phyloP scores from a whole-genome alignment of 2,797 vertebrate species.

The Cyclopterus lumpus region DNA sequence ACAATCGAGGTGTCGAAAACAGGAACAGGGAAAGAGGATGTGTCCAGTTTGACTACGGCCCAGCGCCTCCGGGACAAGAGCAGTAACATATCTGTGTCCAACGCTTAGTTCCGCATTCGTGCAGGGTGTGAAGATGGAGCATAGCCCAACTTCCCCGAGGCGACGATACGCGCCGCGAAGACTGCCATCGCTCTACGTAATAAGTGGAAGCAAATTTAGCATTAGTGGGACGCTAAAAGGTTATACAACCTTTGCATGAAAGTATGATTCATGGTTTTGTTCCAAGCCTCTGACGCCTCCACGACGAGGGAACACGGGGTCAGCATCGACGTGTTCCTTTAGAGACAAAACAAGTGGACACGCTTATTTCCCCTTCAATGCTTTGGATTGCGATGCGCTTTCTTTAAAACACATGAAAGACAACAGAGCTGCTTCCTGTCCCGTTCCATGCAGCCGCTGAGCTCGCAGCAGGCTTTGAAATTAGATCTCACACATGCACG shows the following conservation, averaged over 20 bases:
- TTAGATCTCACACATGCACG: conserved; percentile 5
- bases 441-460: neutral
- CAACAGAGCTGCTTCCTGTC: conserved; percentile 5
- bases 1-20: neutral
- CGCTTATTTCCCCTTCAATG: neutral
- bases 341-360: neutral
- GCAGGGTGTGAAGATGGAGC: conserved; percentile 13
- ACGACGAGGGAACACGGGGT: neutral
- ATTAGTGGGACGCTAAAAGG: neutral
- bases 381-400: neutral
- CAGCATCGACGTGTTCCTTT: neutral
- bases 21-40: conserved; percentile 17
- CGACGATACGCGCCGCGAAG: no score
- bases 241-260: no score
- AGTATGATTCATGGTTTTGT: neutral
- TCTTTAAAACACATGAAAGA: neutral
- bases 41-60: conserved; percentile 7
- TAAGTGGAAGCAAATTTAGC: neutral
- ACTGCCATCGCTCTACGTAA: neutral
- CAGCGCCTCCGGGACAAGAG: neutral
- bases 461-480: conserved; percentile 30
- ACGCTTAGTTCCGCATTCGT: neutral
- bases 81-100: no score
- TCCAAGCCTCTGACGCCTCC: neutral
- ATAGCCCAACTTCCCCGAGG: neutral